Evolutionary conservation across 2,888 invertebrate species (phyloP).

Genomic region (Cerceris ruficornis): DNA sequence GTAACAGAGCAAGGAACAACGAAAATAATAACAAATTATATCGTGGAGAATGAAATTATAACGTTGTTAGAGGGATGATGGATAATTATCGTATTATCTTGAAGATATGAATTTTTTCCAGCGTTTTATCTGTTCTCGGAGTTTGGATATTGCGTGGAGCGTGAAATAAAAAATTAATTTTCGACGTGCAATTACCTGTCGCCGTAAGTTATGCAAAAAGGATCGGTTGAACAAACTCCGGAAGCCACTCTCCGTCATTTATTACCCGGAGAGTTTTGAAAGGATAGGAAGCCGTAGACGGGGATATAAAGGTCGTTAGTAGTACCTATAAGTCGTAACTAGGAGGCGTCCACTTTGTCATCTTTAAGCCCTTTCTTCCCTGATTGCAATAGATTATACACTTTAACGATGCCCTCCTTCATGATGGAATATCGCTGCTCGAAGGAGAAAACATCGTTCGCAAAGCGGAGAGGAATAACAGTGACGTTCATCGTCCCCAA

Average conservation of each 20-base stretch:
- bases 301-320: conserved; percentile 57
- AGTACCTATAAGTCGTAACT: conserved; percentile 44
- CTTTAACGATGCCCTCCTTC: conserved; percentile 39
- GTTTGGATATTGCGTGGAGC: neutral
- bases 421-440: conserved; percentile 7
- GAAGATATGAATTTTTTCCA: too few relatives aligned
- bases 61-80: too few relatives aligned
- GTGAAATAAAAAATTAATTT: conserved; percentile 28
- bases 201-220: conserved; percentile 23
- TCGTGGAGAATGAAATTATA: too few relatives aligned
- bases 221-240: conserved; percentile 8
- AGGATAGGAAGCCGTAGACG: conserved; percentile 49
- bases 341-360: conserved; percentile 55
- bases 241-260: conserved; percentile 46
- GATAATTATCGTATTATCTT: too few relatives aligned
- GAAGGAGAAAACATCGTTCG: conserved; percentile 4
- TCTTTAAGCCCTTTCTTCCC: conserved; percentile 50
- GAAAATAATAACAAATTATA: neutral
- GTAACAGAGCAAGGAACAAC: too few relatives aligned
- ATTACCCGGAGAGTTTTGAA: conserved; percentile 48
- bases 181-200: conserved; percentile 11
- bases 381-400: conserved; percentile 47
- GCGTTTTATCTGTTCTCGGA: too few relatives aligned
- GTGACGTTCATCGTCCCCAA: too few relatives aligned
- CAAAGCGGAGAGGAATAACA: neutral